Conservation (phyloP, 2,113 vertebrate genomes). For the Anolis sagrei region DNA sequence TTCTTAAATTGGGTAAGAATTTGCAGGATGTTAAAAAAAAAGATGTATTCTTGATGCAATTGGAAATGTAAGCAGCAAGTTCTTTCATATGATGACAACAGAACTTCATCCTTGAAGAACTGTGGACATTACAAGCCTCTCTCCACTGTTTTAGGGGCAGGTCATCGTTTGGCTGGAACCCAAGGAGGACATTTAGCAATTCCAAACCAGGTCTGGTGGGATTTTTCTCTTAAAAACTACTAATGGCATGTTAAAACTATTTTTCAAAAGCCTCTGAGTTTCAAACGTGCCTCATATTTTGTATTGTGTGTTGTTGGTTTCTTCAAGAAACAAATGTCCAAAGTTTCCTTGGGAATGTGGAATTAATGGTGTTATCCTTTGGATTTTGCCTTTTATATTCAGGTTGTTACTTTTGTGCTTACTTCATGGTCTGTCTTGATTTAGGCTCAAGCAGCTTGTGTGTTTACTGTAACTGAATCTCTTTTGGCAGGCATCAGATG, state of each 20-base stretch:
- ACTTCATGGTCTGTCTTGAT: conserved; percentile 5
- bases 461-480: conserved; percentile 12
- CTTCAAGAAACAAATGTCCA: not conserved
- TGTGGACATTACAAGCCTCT: not conserved
- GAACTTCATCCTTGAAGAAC: not conserved
- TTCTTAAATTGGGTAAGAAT: not conserved
- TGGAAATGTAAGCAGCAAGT: not conserved
- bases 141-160: not conserved
- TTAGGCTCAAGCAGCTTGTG: not conserved
- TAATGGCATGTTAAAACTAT: not conserved
- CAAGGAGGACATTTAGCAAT: no score
- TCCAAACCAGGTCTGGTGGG: no score
- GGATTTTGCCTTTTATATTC: not conserved
- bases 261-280: not conserved
- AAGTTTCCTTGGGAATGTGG: not conserved
- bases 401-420: not conserved
- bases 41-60: not conserved
- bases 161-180: not conserved
- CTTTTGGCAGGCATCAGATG: conserved; percentile 13
- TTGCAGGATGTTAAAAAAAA: not conserved
- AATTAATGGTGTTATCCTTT: not conserved
- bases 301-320: not conserved
- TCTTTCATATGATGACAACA: not conserved
- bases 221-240: not conserved
- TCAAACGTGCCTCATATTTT: not conserved